phyloP scores from a whole-genome alignment of 2,888 invertebrate genomes.

The Amiota mariae region DNA sequence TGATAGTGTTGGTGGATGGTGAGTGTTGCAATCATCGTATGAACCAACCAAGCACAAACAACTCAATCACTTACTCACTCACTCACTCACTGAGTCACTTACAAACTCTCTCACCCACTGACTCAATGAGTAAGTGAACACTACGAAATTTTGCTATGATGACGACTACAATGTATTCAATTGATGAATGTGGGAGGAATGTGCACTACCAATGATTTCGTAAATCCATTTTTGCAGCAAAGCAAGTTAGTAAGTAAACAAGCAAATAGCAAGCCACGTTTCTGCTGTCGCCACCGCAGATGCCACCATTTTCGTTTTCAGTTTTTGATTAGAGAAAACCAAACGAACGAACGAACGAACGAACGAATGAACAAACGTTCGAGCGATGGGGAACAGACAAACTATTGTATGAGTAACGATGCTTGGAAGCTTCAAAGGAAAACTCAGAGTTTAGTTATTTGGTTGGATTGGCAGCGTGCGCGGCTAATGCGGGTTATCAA shows the following conservation, averaged over 20 bases:
- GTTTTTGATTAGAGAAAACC: constrained; percentile 64
- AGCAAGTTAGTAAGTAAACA: too few relatives aligned
- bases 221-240: constrained; percentile 1
- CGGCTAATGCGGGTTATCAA: constrained; percentile 59
- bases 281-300: constrained; percentile 34
- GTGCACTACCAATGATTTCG: background rate
- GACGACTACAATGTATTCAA: background rate
- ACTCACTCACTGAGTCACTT: too few relatives aligned
- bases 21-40: constrained; percentile 8
- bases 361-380: background rate
- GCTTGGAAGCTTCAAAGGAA: background rate
- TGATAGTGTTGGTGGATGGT: background rate
- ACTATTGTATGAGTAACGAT: background rate
- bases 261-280: background rate
- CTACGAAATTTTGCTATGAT: background rate
- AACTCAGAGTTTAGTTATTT: too few relatives aligned
- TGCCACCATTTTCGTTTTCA: constrained; percentile 49
- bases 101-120: too few relatives aligned
- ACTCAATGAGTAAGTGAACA: background rate
- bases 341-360: constrained; percentile 28
- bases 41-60: constrained; percentile 4
- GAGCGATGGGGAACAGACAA: background rate
- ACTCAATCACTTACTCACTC: background rate
- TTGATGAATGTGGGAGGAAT: too few relatives aligned
- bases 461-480: constrained; percentile 34